Evolutionary conservation across 2,888 invertebrate genomes (phyloP), one percentile per base, ranked within the genome.

Genomic region (Incurvaria masculella): DNA sequence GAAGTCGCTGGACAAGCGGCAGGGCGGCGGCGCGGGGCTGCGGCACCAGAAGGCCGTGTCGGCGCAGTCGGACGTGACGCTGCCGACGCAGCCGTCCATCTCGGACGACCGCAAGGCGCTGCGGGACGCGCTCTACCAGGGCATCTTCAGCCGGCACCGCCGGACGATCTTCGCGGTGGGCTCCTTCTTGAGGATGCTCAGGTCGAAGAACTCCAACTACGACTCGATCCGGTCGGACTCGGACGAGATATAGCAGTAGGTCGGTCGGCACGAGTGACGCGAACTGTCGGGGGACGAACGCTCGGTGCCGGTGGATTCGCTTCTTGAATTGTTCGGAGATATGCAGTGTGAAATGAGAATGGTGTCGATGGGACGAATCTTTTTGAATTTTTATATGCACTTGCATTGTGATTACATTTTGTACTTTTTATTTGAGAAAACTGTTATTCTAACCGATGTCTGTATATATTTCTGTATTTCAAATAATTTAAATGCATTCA

Each of bases 101-200:
- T 64, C 71, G 5, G 84, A 84, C 59, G 83, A 85, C 64, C 70
- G 88, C 56, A 88, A 88, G 67, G 86, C 87, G 44, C 64, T 86
- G 53, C 75, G 88, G 54, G 88, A 88, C 64, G 87, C 88, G 52
- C 72, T 88, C 57, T 88, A 88, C 66, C 86, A 88, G 70, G 88
- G 88, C 68, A 88, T 88, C 63, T 87, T 88, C 66, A 87, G 88
- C 74, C 83, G 87, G 56, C 88, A 88, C 69, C 76, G 88, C 54
- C 79, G 87, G 62, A 88, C 87, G 51, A 88, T 88, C 57, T 88
- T 88, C 63, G 88, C 88, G 6, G 81, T 88, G 48, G 88, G 88
- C 45, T 88, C 88, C 44, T 88, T 88, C 64, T 72, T 88, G 50
- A 80, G 88, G 55, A 88, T 88, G 88, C 68, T 88, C 55, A 82